These are phyloP conservation scores for Pygathrix nemaeus DNA, from an alignment of 2,113 vertebrate species.

Conservation along the genomic window DNA sequence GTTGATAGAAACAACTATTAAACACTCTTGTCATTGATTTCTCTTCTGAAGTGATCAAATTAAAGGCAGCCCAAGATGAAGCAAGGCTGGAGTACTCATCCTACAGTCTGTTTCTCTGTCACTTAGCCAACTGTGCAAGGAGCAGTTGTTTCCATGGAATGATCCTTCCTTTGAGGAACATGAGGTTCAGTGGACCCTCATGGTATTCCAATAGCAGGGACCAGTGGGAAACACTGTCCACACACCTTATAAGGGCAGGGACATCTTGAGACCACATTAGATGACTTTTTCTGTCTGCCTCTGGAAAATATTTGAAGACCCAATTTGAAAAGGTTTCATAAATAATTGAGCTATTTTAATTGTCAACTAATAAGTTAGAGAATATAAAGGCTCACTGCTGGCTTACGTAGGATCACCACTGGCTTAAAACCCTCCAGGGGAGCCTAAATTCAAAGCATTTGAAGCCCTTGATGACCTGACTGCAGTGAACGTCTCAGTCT, in stretches of 20 bases:
- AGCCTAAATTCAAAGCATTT: not conserved
- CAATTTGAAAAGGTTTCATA: not conserved
- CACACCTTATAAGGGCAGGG: not conserved
- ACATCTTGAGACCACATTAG: not conserved
- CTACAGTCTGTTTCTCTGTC: not conserved
- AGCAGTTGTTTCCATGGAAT: not conserved
- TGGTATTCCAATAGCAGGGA: not conserved
- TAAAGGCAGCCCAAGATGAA: not conserved
- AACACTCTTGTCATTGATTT: slow-evolving; percentile 5
- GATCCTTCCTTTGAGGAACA: not conserved
- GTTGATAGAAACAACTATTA: not conserved
- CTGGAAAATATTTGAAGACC: not conserved
- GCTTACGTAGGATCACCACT: too few species aligned
- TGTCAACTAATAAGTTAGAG: not conserved
- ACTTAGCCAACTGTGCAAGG: not conserved
- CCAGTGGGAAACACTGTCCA: not conserved
- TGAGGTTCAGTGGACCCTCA: not conserved
- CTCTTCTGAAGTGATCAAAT: not conserved
- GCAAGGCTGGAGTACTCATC: not conserved
- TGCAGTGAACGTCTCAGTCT: not conserved
- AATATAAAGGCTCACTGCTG: not conserved
- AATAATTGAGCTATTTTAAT: not conserved
- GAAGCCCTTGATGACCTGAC: not conserved
- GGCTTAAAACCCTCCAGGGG: not conserved
- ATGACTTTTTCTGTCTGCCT: not conserved